Percentiles rank a stretch among this genome's conserved stretches.
These are phyloP conservation scores for Anodontia alba DNA, from an alignment of 2,888 invertebrate species.

Conservation along the genomic window DNA sequence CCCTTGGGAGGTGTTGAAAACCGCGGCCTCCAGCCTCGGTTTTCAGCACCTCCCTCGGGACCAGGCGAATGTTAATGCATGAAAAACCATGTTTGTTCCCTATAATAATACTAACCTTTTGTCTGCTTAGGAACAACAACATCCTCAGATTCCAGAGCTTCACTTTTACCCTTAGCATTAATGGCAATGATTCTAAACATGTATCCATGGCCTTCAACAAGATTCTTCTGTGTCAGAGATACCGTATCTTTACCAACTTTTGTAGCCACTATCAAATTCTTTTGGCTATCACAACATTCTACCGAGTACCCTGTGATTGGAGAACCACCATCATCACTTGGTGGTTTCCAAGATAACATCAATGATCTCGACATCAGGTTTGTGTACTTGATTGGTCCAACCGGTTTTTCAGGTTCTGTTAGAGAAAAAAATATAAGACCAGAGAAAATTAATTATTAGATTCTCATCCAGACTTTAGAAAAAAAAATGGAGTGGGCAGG, in stretches of 20 bases:
- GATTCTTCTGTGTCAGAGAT: constrained; percentile 84
- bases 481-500: too few relatives aligned
- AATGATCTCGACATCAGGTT: constrained; percentile 74
- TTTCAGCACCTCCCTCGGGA: too few relatives aligned
- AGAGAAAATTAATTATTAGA: too few relatives aligned
- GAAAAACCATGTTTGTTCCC: too few relatives aligned
- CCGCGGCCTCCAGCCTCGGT: too few relatives aligned
- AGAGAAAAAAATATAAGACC: constrained; percentile 27
- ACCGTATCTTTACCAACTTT: constrained; percentile 70
- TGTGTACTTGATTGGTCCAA: constrained; percentile 71
- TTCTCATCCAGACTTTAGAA: too few relatives aligned
- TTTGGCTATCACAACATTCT: constrained; percentile 92
- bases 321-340: constrained; percentile 81
- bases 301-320: constrained; percentile 79
- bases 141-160: constrained; percentile 68
- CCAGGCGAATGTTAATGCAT: too few relatives aligned
- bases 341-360: constrained; percentile 80
- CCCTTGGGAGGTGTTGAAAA: too few relatives aligned
- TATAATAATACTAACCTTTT: background rate
- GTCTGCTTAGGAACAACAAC: constrained; percentile 63
- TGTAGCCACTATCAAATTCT: constrained; percentile 88
- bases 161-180: constrained; percentile 80
- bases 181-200: constrained; percentile 80
- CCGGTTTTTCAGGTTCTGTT: constrained; percentile 80
- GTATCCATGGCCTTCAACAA: constrained; percentile 87